These are phyloP conservation scores for Pectinophora gossypiella DNA, from an alignment of 1,140 invertebrate species.

Conservation along the genomic window DNA sequence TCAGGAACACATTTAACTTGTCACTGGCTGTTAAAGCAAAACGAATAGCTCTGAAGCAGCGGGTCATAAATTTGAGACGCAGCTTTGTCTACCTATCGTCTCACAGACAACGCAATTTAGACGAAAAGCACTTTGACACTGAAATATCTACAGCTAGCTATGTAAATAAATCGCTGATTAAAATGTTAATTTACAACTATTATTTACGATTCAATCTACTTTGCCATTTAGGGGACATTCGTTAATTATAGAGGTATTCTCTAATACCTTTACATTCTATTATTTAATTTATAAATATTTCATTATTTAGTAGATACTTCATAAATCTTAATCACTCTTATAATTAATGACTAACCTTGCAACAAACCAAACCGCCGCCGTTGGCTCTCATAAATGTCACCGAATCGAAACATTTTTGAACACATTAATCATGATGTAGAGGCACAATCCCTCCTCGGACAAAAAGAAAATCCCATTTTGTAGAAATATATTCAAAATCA, in stretches of 20 bases:
- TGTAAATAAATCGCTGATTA: constrained; percentile 59
- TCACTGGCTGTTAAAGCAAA: too few species aligned
- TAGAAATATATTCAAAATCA: too few species aligned
- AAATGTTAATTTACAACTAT: constrained; percentile 52
- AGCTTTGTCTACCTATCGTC: constrained; percentile 41
- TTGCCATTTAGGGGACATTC: too few species aligned
- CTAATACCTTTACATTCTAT: too few species aligned
- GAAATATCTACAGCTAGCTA: constrained; percentile 49
- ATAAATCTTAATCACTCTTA: too few species aligned
- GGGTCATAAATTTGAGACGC: constrained; percentile 33
- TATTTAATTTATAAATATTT: too few species aligned
- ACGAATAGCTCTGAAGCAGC: constrained; percentile 23
- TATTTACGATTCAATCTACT: constrained; percentile 27
- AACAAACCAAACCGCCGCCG: background rate
- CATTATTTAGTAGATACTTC: too few species aligned
- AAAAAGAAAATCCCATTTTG: too few species aligned
- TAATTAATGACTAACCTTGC: background rate
- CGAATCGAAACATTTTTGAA: background rate
- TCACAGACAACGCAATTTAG: constrained; percentile 43
- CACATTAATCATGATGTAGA: background rate
- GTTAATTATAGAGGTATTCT: too few species aligned
- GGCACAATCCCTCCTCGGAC: too few species aligned
- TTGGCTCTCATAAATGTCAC: background rate
- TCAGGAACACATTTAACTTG: too few species aligned
- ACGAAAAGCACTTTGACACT: constrained; percentile 31